A percentile compares a stretch with the other conserved stretches of the same genome.
Conservation (phyloP, 2,113 vertebrate genomes). For the Engraulis encrasicolus region DNA sequence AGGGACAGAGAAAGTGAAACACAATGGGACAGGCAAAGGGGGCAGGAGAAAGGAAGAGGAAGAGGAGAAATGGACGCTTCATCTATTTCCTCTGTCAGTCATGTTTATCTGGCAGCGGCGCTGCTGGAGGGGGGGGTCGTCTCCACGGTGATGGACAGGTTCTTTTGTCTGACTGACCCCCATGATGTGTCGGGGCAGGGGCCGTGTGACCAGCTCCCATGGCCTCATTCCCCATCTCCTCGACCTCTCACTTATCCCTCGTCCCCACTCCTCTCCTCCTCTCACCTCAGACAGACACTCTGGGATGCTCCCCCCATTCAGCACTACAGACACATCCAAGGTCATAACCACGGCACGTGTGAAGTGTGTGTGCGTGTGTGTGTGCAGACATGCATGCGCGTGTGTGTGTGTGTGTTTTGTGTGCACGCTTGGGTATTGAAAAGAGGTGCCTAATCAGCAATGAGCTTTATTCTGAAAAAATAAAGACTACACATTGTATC, state of each 20-base stretch:
- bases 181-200: conserved; percentile 37
- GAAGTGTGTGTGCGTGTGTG: conserved; percentile 2
- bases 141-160: conserved; percentile 37
- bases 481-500: background rate
- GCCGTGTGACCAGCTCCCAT: conserved; percentile 42
- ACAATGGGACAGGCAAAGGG: background rate
- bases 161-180: conserved; percentile 56
- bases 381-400: background rate
- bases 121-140: background rate
- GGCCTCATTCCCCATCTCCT: conserved; percentile 52
- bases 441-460: background rate
- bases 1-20: background rate
- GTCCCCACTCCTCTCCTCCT: conserved; percentile 44
- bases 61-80: conserved; percentile 21
- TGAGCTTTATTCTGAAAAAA: background rate
- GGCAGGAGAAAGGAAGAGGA: background rate
- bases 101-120: conserved; percentile 48
- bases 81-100: conserved; percentile 50
- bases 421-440: background rate
- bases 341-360: background rate
- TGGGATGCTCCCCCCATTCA: conserved; percentile 1
- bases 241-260: conserved; percentile 37
- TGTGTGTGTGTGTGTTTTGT: conserved; percentile 15
- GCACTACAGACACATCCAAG: conserved; percentile 14
- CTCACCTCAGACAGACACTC: conserved; percentile 21